Evolutionary conservation across 2,113 vertebrate genomes (phyloP).

Genomic region (Anoplopoma fimbria): DNA sequence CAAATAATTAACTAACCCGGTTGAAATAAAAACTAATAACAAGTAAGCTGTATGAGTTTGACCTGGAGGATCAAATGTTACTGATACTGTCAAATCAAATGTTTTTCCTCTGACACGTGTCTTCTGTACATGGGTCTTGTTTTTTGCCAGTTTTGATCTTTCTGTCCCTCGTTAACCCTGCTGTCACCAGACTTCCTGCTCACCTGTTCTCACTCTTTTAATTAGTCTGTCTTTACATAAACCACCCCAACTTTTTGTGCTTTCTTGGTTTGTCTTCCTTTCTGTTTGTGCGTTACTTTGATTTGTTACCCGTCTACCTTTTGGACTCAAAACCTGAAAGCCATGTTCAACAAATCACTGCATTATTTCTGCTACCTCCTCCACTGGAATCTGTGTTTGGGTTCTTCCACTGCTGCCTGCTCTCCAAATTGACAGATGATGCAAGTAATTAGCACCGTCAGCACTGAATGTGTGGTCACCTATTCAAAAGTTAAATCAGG

Average conservation of each 20-base stretch:
- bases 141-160: neutral
- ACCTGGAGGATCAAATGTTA: too few relatives aligned
- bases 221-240: neutral
- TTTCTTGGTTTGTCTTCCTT: neutral
- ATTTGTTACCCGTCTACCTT: neutral
- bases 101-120: too few relatives aligned
- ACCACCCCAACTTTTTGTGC: neutral
- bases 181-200: neutral
- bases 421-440: neutral
- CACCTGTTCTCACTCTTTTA: neutral
- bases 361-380: neutral
- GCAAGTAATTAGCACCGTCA: neutral
- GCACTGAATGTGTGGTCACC: neutral
- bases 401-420: neutral
- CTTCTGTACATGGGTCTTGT: too few relatives aligned
- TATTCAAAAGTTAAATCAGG: neutral
- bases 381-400: neutral
- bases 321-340: neutral
- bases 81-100: too few relatives aligned
- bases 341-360: too few relatives aligned
- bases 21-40: too few relatives aligned
- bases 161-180: too few relatives aligned
- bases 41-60: too few relatives aligned
- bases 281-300: neutral
- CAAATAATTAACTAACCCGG: too few relatives aligned